phyloP scores from a whole-genome alignment of 1,140 invertebrate genomes.

The Meloidogyne hapla region DNA sequence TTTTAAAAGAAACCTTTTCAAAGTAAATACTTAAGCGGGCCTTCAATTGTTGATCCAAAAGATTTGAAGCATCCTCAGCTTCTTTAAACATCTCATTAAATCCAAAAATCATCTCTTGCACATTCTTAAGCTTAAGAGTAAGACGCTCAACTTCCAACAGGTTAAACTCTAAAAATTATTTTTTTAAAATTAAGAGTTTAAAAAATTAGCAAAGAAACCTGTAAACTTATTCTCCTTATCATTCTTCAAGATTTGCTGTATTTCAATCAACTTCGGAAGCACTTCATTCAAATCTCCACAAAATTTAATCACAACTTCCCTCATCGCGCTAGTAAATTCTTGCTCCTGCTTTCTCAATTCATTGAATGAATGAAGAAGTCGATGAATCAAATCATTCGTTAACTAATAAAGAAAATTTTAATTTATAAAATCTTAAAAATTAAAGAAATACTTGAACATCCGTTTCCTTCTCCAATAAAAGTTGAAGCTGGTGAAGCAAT shows the following conservation, averaged over 20 bases:
- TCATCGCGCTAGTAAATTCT: constrained; percentile 32
- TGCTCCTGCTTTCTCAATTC: constrained; percentile 32
- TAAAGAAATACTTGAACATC: constrained; percentile 33
- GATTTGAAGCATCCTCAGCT: constrained; percentile 6
- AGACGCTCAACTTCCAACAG: not conserved
- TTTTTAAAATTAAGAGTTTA: not conserved
- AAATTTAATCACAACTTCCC: constrained; percentile 10
- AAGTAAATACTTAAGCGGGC: constrained; percentile 9
- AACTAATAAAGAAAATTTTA: not conserved
- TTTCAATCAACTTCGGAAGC: constrained; percentile 3
- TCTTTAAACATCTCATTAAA: constrained; percentile 19
- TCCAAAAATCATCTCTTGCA: not conserved
- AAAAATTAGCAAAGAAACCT: not conserved
- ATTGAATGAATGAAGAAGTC: constrained; percentile 34
- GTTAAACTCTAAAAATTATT: constrained; percentile 5
- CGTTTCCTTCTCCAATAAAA: constrained; percentile 31
- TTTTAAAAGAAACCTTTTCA: constrained; percentile 9
- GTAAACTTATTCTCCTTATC: constrained; percentile 6
- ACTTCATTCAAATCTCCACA: constrained; percentile 7
- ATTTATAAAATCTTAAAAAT: not conserved
- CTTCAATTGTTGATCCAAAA: constrained; percentile 22
- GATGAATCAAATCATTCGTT: constrained; percentile 23
- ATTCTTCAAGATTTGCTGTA: not conserved
- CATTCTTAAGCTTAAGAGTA: not conserved
- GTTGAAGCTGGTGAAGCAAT: constrained; percentile 22